Evolutionary conservation across 1,140 invertebrate species (phyloP).

Genomic region (Drosophila virilis): DNA sequence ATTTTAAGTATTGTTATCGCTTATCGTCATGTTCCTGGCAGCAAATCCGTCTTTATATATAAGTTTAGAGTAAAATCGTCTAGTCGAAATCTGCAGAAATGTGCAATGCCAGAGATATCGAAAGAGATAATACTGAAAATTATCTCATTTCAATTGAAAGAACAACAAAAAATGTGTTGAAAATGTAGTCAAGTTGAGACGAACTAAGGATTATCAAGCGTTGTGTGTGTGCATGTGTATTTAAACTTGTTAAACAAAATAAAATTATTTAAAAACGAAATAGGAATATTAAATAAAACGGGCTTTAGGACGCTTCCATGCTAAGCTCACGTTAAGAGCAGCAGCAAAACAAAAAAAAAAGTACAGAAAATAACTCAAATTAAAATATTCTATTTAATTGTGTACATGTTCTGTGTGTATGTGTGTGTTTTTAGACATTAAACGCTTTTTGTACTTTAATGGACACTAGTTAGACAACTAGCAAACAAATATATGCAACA

Average conservation of each 20-base stretch:
- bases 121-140: conserved; percentile 26
- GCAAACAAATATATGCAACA: conserved; percentile 40
- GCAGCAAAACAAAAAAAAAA: conserved; percentile 12
- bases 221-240: conserved; percentile 31
- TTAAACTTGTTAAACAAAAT: conserved; percentile 37
- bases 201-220: conserved; percentile 17
- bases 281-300: conserved; percentile 13
- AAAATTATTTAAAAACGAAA: conserved; percentile 15
- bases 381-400: conserved; percentile 30
- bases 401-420: conserved; percentile 37
- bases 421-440: conserved; percentile 49
- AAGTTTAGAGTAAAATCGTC: conserved; percentile 34
- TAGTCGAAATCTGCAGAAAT: conserved; percentile 18
- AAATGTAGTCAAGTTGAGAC: conserved; percentile 53
- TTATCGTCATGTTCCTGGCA: conserved; percentile 76
- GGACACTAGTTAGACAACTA: conserved; percentile 69
- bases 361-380: conserved; percentile 18
- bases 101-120: conserved; percentile 36
- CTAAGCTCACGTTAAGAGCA: conserved; percentile 24
- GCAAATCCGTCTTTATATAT: conserved; percentile 74
- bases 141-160: conserved; percentile 19
- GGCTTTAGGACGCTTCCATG: conserved; percentile 54
- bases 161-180: conserved; percentile 14
- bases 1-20: conserved; percentile 62
- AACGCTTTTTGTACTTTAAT: conserved; percentile 71